Base-by-base conservation (phyloP, 2,888 invertebrate species). In the Limnephilus marmoratus region DNA sequence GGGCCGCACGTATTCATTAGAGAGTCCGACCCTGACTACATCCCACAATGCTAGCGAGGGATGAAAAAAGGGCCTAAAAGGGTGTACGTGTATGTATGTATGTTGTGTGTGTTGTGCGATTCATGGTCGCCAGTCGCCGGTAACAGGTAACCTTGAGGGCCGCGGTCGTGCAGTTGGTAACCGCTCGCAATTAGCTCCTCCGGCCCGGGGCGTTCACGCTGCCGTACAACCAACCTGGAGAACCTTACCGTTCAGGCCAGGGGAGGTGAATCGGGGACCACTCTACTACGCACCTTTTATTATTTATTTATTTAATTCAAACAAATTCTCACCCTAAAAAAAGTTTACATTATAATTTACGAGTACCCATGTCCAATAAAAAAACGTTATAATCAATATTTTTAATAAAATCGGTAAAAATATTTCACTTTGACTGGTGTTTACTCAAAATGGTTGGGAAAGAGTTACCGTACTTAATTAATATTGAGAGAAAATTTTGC, bases 91-190 rank as follows among this genome's bases (percentile, higher is more conserved):
- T 49, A 3, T 24, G 49, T 49, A 3, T 24, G 7, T 7, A 24
- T 68, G 68, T 68, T 68, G 68, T 68, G 9, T 68, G 68, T n/a
- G 68, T 68, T 68, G 68, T 68, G 68, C 68, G 68, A 53, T 53
- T 53, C 53, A 53, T 53, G 53, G 53, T 49, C 49, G 49, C 15
- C 15, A 15, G 15, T 49, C 49, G 49, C 53, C 18, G 53, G 53
- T 53, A 53, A 53, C 18, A 18, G 68, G 34, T 45, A 86, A 86
- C 49, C 86, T 86, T 86, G 53, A 87, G 53, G 68, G 45, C 53
- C 87, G 87, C 87, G 87, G 87, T 68, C 87, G 87, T 87, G 87
- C 53, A 34, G 87, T 87, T 87, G n/a, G 87, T 87, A 87, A 87
- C 87, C 87, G 87, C 86, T 87, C 18, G 49, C 49, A 87, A 87